These are phyloP conservation scores for Motacilla tschutschensis DNA, from an alignment of 2,113 vertebrate species.

Conservation along the genomic window DNA sequence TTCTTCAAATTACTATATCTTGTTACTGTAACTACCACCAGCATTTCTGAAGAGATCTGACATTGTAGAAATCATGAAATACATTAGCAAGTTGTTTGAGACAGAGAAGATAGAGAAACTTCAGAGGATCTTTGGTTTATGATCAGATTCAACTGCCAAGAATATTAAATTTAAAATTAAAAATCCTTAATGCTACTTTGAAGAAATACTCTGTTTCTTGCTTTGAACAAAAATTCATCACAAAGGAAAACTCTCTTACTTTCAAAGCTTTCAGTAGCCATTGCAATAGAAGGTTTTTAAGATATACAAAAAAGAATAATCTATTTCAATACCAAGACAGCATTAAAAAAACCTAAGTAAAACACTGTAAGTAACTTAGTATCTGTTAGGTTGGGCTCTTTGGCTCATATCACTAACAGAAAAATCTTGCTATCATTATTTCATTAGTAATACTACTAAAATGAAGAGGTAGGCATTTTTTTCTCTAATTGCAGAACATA, in stretches of 20 bases:
- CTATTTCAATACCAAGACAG: background rate
- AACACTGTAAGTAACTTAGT: background rate
- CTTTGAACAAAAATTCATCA: background rate
- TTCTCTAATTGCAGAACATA: background rate
- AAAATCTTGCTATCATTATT: background rate
- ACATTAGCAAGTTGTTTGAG: background rate
- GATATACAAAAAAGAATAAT: background rate
- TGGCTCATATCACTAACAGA: background rate
- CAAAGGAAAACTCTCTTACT: background rate
- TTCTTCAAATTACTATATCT: background rate
- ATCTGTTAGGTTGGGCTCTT: background rate
- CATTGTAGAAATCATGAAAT: background rate
- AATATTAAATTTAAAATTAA: background rate
- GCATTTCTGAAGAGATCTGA: background rate
- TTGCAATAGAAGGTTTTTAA: background rate
- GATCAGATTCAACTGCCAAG: background rate
- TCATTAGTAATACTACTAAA: background rate
- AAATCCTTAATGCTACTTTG: background rate
- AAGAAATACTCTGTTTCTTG: background rate
- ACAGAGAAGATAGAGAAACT: background rate
- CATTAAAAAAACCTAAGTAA: background rate
- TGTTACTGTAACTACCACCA: background rate
- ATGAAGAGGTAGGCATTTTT: background rate
- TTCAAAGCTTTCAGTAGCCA: background rate
- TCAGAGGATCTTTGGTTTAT: background rate